Evolutionary conservation across 2,797 vertebrate genomes (phyloP), one percentile per base, ranked within the genome.

Genomic region (Notoglanidium macrostoma): DNA sequence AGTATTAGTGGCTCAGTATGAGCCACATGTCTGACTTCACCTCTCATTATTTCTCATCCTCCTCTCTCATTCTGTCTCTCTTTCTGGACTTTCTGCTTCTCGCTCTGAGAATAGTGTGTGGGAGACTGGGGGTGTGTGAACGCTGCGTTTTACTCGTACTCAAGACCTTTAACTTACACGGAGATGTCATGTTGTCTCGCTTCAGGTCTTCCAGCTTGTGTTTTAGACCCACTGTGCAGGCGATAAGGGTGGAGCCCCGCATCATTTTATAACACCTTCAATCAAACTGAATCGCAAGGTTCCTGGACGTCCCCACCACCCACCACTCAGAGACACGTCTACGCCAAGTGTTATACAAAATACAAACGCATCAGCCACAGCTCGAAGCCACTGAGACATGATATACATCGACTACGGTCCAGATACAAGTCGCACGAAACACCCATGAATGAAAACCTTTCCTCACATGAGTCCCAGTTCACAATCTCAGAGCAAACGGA

Each of bases 61-160:
- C 29, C 40, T 79, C 49, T 46, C 35, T 68, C 19, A 6, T 17
- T 70, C 46, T 44, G 3, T 80, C 54, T 78, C 51, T 59, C 54
- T 15, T 12, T 74, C 78, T 72, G 67, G 54, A 85, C 83, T 67
- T 85, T 83, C 46, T 78, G 51, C 8, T 5, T 21, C 14, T 49
- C 32, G 21, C 29, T 77, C 46, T 73, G 44, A 76, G 61, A 68
- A 1, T 29, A 70, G 15, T 6, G 87, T 72, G 55, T 89, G 84
- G 76, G 87, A 85, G 82, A 81, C 26, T 0, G 83, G 40, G 46
- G 90, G 89, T 89, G 90, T 91, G 90, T 32, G 90, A 91, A 89
- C 77, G 0, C 0, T 49, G 32, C 46, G 10, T 29, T 21, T 81
- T n/a, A 0, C 46, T 46, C 0, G 29, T 87, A 89, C 89, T 87